Percentiles rank a stretch among this genome's conserved stretches.
These are phyloP conservation scores for Grammomys surdaster DNA, from an alignment of 2,113 vertebrate genomes.

Conservation along the genomic window DNA sequence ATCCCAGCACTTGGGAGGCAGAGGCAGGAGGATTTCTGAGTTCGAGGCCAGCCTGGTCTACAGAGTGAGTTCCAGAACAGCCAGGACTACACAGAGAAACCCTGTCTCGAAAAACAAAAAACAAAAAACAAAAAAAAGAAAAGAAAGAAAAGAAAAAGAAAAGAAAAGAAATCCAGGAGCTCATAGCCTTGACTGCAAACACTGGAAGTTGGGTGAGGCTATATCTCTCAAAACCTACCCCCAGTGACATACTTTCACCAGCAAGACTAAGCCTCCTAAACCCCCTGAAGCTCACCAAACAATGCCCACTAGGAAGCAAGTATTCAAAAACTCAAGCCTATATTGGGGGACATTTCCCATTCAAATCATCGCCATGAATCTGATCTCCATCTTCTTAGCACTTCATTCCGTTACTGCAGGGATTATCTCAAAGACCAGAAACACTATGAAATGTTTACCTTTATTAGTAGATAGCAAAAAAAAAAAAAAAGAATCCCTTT, in stretches of 20 bases:
- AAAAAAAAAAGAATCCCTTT: conserved; percentile 48
- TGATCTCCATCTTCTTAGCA: conserved; percentile 10
- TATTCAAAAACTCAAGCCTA: too few species aligned
- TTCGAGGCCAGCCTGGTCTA: too few species aligned
- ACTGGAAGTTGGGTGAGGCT: neutral
- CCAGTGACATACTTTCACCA: neutral
- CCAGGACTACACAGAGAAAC: too few species aligned
- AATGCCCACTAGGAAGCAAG: neutral
- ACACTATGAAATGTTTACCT: conserved; percentile 35
- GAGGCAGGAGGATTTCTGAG: too few species aligned
- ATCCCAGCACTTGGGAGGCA: too few species aligned
- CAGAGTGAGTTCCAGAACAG: too few species aligned
- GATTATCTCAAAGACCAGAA: conserved; percentile 39
- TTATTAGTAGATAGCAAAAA: neutral
- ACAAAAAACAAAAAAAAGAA: too few species aligned
- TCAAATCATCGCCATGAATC: neutral
- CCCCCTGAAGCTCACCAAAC: neutral
- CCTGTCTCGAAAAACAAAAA: too few species aligned
- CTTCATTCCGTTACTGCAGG: neutral
- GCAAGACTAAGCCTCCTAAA: neutral
- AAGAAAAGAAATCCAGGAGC: neutral
- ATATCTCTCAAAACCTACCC: neutral
- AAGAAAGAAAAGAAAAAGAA: too few species aligned
- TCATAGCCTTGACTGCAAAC: too few species aligned
- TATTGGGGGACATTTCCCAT: neutral